A percentile compares a stretch with the other conserved stretches of the same genome.
phyloP scores from a whole-genome alignment of 2,888 invertebrate species.

The Drosophila fulvimacula region DNA sequence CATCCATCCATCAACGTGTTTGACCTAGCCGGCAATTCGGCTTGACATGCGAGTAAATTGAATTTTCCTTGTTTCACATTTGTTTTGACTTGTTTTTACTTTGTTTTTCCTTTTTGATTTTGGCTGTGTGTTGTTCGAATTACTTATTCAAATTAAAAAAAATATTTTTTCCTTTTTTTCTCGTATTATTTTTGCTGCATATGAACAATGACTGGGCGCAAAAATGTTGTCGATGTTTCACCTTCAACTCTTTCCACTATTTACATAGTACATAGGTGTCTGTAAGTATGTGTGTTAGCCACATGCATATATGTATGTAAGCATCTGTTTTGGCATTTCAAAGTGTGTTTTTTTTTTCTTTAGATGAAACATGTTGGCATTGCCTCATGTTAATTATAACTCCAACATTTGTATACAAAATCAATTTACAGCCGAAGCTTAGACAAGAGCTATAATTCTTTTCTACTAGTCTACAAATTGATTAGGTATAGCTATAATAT shows the following conservation, averaged over 20 bases:
- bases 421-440: constrained; percentile 27
- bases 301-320: constrained; percentile 7
- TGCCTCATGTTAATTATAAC: constrained; percentile 35
- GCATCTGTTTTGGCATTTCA: constrained; percentile 28
- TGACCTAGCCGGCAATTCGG: constrained; percentile 80
- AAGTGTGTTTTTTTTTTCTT: constrained; percentile 22
- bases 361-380: constrained; percentile 29
- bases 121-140: constrained; percentile 68
- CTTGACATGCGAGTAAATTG: constrained; percentile 82
- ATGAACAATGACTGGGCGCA: constrained; percentile 58
- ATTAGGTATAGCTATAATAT: neutral
- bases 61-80: constrained; percentile 80
- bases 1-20: constrained; percentile 79
- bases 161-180: constrained; percentile 24
- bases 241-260: constrained; percentile 44
- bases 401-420: constrained; percentile 13
- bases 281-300: constrained; percentile 7
- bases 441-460: constrained; percentile 2
- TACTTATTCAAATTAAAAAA: constrained; percentile 81
- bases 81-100: constrained; percentile 72
- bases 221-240: constrained; percentile 43
- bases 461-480: neutral
- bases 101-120: constrained; percentile 59
- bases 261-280: constrained; percentile 24
- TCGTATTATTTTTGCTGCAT: constrained; percentile 35